Conservation (phyloP, 2,113 vertebrate genomes). For the Podocnemis expansa region DNA sequence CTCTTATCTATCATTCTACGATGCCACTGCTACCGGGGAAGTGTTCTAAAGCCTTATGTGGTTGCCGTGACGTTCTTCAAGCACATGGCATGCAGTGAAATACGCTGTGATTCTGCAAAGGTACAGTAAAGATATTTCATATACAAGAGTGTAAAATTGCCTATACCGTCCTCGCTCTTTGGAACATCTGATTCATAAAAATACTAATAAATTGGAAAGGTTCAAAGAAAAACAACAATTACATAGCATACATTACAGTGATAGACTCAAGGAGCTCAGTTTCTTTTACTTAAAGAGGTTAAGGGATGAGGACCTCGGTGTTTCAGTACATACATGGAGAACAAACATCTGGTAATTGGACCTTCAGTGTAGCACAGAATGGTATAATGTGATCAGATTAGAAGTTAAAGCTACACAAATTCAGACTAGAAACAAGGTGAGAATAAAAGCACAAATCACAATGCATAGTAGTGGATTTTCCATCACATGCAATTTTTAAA, state of each 20-base stretch:
- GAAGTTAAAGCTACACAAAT: not conserved
- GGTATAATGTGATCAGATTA: not conserved
- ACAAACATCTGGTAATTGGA: not conserved
- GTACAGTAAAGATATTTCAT: not conserved
- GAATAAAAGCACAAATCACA: not conserved
- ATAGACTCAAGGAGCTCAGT: not conserved
- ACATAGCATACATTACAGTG: not conserved
- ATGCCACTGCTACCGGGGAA: rapidly evolving
- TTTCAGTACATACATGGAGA: not conserved
- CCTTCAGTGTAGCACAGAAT: not conserved
- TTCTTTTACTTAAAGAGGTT: not conserved
- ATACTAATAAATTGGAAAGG: not conserved
- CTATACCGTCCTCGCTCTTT: not conserved
- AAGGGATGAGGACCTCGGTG: not conserved
- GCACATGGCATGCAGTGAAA: rapidly evolving
- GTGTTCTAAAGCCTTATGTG: rapidly evolving
- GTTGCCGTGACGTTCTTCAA: rapidly evolving
- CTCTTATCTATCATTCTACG: rapidly evolving
- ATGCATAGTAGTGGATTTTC: not conserved
- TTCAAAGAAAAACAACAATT: not conserved
- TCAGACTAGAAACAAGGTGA: not conserved
- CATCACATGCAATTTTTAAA: not conserved
- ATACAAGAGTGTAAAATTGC: not conserved
- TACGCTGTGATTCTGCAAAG: not conserved
- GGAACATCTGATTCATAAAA: constrained; percentile 31